These are phyloP conservation scores for Progne subis DNA, from an alignment of 2,113 vertebrate species.

Conservation along the genomic window DNA sequence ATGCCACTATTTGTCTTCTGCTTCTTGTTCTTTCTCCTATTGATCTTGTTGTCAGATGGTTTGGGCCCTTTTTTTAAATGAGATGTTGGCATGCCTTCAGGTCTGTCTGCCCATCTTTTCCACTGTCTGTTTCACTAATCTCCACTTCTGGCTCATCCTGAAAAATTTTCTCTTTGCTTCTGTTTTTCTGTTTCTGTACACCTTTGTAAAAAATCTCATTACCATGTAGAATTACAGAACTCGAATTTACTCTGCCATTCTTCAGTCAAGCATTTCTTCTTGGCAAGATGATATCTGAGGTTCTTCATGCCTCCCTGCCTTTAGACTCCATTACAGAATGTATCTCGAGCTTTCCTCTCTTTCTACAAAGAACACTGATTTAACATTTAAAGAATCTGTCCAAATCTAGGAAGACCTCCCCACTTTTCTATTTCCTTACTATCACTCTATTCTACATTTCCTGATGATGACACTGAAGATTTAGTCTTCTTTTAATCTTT, in stretches of 20 bases:
- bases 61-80: neutral
- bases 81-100: neutral
- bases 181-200: neutral
- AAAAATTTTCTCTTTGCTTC: conserved; percentile 4
- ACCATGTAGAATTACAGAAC: neutral
- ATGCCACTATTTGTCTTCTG: conserved; percentile 5
- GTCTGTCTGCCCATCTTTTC: neutral
- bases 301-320: neutral
- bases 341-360: neutral
- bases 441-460: neutral
- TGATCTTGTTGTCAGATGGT: neutral
- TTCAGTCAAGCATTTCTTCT: neutral
- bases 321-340: neutral
- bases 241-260: neutral
- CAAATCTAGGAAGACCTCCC: neutral
- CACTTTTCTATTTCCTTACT: neutral
- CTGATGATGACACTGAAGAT: neutral
- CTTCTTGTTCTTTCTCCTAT: neutral
- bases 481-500: neutral
- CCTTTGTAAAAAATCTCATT: neutral
- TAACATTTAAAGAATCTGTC: neutral
- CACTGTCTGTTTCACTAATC: conserved; percentile 21
- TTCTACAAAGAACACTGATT: neutral
- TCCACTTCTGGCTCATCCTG: neutral
- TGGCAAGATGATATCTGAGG: neutral